Percentiles rank a stretch among this genome's conserved stretches.
Conservation (phyloP, 2,797 vertebrate species). For the Clamator glandarius region DNA sequence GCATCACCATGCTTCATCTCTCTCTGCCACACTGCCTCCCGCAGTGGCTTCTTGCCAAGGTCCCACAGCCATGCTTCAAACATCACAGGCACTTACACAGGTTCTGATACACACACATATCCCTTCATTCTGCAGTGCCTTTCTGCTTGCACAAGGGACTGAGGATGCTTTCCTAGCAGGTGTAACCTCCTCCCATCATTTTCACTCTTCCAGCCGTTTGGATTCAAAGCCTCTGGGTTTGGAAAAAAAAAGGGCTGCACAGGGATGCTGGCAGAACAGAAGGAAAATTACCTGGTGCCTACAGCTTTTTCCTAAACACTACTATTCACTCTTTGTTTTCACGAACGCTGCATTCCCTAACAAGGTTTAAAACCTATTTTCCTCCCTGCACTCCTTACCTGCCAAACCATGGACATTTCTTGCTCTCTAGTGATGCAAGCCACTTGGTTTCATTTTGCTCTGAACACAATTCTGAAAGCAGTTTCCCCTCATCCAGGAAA, state of each 20-base stretch:
- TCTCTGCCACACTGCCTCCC: not conserved
- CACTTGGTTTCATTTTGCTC: not conserved
- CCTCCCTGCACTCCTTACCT: not conserved
- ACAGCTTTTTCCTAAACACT: not conserved
- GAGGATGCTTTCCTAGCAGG: not conserved
- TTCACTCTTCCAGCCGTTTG: not conserved
- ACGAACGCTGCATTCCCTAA: not conserved
- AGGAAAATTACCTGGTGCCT: not conserved
- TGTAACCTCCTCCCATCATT: not conserved
- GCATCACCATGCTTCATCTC: not conserved
- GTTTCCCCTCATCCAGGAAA: not conserved
- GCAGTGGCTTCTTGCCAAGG: not conserved
- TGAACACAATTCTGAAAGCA: not conserved
- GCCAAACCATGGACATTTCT: not conserved
- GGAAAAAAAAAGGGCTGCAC: not conserved
- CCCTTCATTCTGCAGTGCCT: not conserved
- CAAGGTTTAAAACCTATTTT: conserved; percentile 38
- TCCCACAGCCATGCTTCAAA: not conserved
- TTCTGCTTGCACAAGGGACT: not conserved
- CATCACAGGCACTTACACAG: not conserved
- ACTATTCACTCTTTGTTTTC: not conserved
- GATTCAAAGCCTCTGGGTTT: not conserved
- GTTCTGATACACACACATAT: rapidly evolving
- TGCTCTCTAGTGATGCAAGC: not conserved
- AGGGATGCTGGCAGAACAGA: not conserved